phyloP scores from a whole-genome alignment of 1,140 invertebrate genomes.

The Drosophila lacertosa region DNA sequence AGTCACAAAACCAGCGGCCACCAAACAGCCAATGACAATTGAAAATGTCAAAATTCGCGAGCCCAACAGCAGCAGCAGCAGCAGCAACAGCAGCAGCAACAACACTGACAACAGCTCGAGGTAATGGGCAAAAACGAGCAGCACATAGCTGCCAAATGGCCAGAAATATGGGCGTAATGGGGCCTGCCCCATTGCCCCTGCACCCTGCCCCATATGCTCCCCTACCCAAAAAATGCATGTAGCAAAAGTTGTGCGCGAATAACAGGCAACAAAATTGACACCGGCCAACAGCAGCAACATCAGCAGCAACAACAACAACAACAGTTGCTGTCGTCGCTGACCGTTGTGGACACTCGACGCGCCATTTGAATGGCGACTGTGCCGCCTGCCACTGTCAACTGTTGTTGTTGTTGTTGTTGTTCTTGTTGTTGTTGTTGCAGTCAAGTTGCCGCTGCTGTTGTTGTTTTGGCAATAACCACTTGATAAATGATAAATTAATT shows the following conservation, averaged over 20 bases:
- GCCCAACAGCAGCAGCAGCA: conserved; percentile 23
- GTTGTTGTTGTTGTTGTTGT: conserved; percentile 33
- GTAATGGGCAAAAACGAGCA: conserved; percentile 41
- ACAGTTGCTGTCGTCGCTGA: conserved; percentile 53
- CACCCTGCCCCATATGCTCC: not conserved
- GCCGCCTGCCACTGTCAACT: conserved; percentile 55
- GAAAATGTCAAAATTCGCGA: conserved; percentile 77
- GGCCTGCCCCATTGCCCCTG: conserved; percentile 8
- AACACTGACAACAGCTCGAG: conserved; percentile 14
- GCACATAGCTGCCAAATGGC: conserved; percentile 29
- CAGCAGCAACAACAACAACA: conserved; percentile 44
- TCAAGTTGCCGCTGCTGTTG: conserved; percentile 25
- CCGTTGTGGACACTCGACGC: conserved; percentile 57
- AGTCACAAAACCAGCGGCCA: conserved; percentile 34
- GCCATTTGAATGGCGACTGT: conserved; percentile 51
- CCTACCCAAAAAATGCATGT: conserved; percentile 50
- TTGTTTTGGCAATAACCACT: conserved; percentile 65
- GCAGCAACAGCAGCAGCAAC: conserved; percentile 11
- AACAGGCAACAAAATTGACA: conserved; percentile 54
- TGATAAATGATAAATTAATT: conserved; percentile 82
- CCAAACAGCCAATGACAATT: conserved; percentile 63
- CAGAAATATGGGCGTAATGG: conserved; percentile 53
- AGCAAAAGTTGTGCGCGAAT: conserved; percentile 56
- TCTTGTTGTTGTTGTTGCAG: conserved; percentile 30
- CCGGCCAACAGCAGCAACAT: conserved; percentile 40